phyloP scores from a whole-genome alignment of 2,888 invertebrate genomes.

The Lepidocyrtinus sp. region DNA sequence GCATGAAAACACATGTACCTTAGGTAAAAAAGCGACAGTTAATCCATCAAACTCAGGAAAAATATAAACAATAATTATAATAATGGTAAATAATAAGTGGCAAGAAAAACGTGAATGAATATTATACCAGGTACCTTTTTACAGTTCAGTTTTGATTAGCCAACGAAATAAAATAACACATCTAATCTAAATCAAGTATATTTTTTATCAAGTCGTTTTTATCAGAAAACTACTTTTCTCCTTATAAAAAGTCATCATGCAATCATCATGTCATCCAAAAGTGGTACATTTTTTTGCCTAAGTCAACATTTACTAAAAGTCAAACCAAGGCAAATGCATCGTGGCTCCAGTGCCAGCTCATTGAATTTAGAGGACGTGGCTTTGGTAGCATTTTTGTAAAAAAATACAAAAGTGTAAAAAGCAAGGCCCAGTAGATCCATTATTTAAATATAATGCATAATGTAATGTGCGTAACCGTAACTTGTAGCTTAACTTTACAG shows the following conservation, averaged over 20 bases:
- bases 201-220: too few species aligned
- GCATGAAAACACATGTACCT: slow-evolving; percentile 29
- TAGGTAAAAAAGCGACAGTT: slow-evolving; percentile 34
- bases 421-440: slow-evolving; percentile 31
- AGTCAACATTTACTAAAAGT: too few species aligned
- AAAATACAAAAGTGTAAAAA: slow-evolving; percentile 16
- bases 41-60: slow-evolving; percentile 50
- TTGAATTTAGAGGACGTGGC: too few species aligned
- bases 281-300: slow-evolving; percentile 21
- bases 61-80: slow-evolving; percentile 41
- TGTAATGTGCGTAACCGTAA: too few species aligned
- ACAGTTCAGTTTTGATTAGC: slow-evolving; percentile 25
- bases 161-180: neutral
- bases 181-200: too few species aligned
- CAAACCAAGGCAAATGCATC: too few species aligned
- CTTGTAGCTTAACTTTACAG: too few species aligned
- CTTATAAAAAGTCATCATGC: neutral
- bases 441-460: slow-evolving; percentile 36
- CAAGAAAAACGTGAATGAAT: slow-evolving; percentile 44
- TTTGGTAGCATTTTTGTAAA: too few species aligned
- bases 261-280: slow-evolving; percentile 44
- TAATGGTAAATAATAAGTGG: slow-evolving; percentile 28
- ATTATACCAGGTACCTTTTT: slow-evolving; percentile 23
- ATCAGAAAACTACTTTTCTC: too few species aligned
- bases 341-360: too few species aligned